A percentile compares a stretch with the other conserved stretches of the same genome.
phyloP scores from a whole-genome alignment of 2,888 invertebrate genomes.

The Caprella mutica region DNA sequence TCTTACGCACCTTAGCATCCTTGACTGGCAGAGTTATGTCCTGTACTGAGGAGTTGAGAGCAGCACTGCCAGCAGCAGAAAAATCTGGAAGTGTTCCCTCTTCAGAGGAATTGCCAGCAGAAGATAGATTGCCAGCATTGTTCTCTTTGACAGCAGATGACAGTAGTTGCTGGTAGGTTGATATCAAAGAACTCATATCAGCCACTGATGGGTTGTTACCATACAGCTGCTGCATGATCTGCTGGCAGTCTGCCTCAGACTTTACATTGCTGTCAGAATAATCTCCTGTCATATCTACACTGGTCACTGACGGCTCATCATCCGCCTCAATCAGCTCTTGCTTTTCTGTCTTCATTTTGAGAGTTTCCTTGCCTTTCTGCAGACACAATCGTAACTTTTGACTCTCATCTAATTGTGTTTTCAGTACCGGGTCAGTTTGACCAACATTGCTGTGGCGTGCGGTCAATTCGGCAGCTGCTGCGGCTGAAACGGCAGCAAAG shows the following conservation, averaged over 20 bases:
- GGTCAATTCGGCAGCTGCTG: too few relatives aligned
- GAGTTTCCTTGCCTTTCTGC: background rate
- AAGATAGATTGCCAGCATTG: background rate
- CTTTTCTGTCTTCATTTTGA: background rate
- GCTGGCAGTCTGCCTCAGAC: background rate
- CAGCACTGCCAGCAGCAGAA: background rate
- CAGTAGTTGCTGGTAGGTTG: conserved; percentile 7
- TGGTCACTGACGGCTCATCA: background rate
- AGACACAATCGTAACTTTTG: conserved; percentile 8
- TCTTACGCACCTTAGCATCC: background rate
- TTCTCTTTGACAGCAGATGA: background rate
- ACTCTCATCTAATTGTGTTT: background rate
- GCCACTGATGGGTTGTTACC: too few relatives aligned
- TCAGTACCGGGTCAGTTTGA: too few relatives aligned
- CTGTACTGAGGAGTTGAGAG: background rate
- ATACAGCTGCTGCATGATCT: conserved; percentile 8
- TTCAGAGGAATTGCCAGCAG: background rate
- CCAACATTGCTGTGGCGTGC: too few relatives aligned
- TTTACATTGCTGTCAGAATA: background rate
- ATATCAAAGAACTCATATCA: background rate
- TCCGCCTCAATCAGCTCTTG: background rate
- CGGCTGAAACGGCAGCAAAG: background rate
- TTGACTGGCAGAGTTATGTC: background rate
- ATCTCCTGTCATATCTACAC: background rate
- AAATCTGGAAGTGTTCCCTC: background rate